Evolutionary conservation across 30 jellyfish, hydroid and myxozoan species (phyloP), one percentile per base, ranked within the genome.

Genomic region (Calvadosia cruxmelitensis): DNA sequence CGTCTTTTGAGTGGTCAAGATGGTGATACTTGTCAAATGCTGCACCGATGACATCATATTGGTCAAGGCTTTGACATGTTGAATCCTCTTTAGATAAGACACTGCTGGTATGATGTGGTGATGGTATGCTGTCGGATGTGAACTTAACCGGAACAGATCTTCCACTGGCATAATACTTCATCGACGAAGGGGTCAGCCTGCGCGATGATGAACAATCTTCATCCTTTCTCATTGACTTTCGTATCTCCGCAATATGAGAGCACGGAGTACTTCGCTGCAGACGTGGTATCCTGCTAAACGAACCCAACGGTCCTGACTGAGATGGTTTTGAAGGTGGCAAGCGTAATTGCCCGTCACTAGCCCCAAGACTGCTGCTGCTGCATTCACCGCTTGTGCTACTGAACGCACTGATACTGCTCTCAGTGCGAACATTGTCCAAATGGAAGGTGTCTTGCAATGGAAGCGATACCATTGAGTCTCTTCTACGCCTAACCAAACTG

Each of bases 281-380:
- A 63, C 93, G 78, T 31, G 98, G 98, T 20, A 89, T 89, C 29
- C 93, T 77, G 57, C 98, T 89, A 7, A 80, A 28, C 65, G 65
- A 42, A 10, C 10, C 20, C 20, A 42, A 42, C 57, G 15, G 15
- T 42, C 20, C 20, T 10, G 10, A 5, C 57, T 42, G 10, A 5
- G 10, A 20, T 42, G 57, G 57, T 42, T 5, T 5, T 42, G 57
- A 42, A 5, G 57, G 10, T 42, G 20, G 15, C 10, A 20, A 20
- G 10, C 57, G 57, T 5, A 42, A 10, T 42, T 10, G 20, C 20
- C 15, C 20, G 20, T 42, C 57, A 42, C 20, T 42, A 42, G 10
- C 20, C 20, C 57, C 57, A 5, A 42, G 20, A 42, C 57, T 42
- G 57, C 57, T 42, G 20, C 57, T 42, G 20, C 57, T 42, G 10